Base-by-base conservation (phyloP, 2,113 vertebrate genomes). In the Brachypodius melanocephalos region DNA sequence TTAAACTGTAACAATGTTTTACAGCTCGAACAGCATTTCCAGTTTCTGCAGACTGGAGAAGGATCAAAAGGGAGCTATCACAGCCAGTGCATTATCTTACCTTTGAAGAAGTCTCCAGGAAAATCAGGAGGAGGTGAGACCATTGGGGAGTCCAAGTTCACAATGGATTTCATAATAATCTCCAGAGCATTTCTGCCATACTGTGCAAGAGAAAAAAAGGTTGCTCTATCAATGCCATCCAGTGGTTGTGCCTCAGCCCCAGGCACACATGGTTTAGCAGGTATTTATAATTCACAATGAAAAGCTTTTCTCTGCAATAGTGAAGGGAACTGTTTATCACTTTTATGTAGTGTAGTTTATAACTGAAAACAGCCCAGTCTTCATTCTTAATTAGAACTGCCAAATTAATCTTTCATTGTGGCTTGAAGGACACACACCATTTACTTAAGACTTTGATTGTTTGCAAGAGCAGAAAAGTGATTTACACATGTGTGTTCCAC, bases 111-210 rank as follows among this genome's bases (percentile, higher is more conserved):
- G 96, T 99, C 99, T 61, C 99, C 99, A 90, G 98, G 98, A 94
- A 99, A 99, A 92, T 99, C 97, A 65, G 98, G 97, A 85, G 99
- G 99, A 3, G 99, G 98, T 3, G 99, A 98, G 45, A 99, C 99
- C 84, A 99, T 97, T 4, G 99, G 99, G 32, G 98, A 95, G 76
- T 99, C 99, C 15, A 99, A 97, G 96, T 98, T 99, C 62, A 99
- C 99, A 65, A 99, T 99, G 16, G 99, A 99, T 95, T 99, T 99
- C 99, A 99, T 99, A 54, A 99, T 99, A 36, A 99, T 99, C 95
- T 99, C 99, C 93, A 99, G 97, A 92, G 99, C 99, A 32, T 99
- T 99, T 98, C 99, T 98, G 88, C 99, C 99, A 85, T 99, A 99
- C 99, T 99, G 97, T 13, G 22, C 29, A 12, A 78, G 86, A 72